Evolutionary conservation across 1,140 invertebrate species (phyloP), one percentile per base, ranked within the genome.

Genomic region (Cydia splendana): DNA sequence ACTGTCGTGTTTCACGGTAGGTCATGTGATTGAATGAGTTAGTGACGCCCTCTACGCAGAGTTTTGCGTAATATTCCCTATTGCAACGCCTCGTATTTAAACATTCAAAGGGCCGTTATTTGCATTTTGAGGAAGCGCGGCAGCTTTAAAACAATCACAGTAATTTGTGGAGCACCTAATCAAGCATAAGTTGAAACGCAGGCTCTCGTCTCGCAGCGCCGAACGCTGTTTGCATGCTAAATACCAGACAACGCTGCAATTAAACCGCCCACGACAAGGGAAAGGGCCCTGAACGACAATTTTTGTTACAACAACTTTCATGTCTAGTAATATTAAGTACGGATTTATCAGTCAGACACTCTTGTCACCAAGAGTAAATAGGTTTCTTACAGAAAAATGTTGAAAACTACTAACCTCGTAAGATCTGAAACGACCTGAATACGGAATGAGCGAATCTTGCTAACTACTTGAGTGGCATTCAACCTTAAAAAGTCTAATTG

Each of bases 201-300:
- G 65, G 65, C 65, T 69, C 38, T 69, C 65, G 65, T 69, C 30
- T 34, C 34, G 30, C 13, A 38, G 30, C 65, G 15, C 15, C 2
- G 15, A 38, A 69, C 65, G 65, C 65, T 69, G 65, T 69, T 38
- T 69, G 65, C 65, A 69, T 69, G 24, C 65, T 28, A 34, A 69
- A 69, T 69, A 69, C 30, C 65, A 69, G 65, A 69, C 65, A 69
- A 69, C 65, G 65, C 28, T 69, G 30, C 65, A 69, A 69, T 69
- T 69, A 69, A 69, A 69, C 65, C 53, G n/a, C 53, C 12, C 30
- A 34, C 24, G 2, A n/a, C 65, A 38, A 69, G 15, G 20, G 28
- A 69, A 38, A 69, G n/a, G 6, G 65, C 4, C 13, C 10, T 69
- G 38, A 69, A 28, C 30, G 65, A 30, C 30, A 13, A n/a, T 34